Conservation (phyloP, 1,140 invertebrate species). For the Drosophila parabipectinata region DNA sequence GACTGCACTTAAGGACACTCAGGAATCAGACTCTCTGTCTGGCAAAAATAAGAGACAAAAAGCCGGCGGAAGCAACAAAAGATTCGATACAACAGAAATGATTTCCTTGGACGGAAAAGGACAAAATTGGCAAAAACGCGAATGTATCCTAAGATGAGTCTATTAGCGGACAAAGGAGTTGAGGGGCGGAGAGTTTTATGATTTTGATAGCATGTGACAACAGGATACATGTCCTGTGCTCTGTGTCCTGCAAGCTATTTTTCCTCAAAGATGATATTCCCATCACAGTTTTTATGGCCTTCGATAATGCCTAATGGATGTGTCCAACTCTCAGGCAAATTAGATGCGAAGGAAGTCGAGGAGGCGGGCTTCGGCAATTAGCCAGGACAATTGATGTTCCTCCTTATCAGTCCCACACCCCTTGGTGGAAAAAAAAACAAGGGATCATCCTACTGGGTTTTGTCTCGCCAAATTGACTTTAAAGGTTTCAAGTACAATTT, state of each 20-base stretch:
- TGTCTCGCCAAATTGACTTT: conserved; percentile 60
- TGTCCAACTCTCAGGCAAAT: conserved; percentile 51
- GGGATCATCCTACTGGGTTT: conserved; percentile 32
- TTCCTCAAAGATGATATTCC: conserved; percentile 23
- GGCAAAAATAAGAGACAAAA: conserved; percentile 38
- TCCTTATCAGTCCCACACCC: conserved; percentile 15
- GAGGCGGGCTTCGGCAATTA: conserved; percentile 19
- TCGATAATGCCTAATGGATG: conserved; percentile 70
- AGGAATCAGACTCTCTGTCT: conserved; percentile 61
- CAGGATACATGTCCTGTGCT: conserved; percentile 45
- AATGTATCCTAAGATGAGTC: conserved; percentile 50
- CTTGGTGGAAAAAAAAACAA: conserved; percentile 25
- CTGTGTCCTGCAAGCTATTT: conserved; percentile 50
- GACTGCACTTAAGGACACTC: conserved; percentile 72
- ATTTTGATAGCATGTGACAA: conserved; percentile 78
- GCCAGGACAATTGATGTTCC: conserved; percentile 25
- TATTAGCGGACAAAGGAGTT: conserved; percentile 76
- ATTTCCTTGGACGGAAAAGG: conserved; percentile 72
- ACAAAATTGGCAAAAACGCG: conserved; percentile 71
- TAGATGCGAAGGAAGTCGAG: conserved; percentile 45
- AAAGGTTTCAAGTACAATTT: conserved; percentile 36
- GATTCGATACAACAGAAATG: conserved; percentile 82
- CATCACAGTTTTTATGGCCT: conserved; percentile 41
- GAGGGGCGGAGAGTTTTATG: conserved; percentile 74
- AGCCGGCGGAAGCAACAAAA: conserved; percentile 72